A percentile compares a stretch with the other conserved stretches of the same genome.
phyloP scores from a whole-genome alignment of 2,113 vertebrate species.

The Etheostoma spectabile region DNA sequence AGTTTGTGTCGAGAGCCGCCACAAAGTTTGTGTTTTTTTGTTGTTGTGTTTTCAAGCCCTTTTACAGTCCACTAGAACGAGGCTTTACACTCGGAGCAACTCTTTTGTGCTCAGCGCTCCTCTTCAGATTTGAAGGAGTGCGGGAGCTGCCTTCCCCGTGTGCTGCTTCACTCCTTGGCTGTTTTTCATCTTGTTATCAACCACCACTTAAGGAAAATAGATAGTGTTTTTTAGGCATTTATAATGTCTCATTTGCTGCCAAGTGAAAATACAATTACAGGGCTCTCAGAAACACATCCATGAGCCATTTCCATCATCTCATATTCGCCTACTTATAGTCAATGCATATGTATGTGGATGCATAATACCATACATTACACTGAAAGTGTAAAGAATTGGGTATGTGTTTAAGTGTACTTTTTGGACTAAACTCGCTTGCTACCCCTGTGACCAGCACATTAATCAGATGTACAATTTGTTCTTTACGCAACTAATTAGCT shows the following conservation, averaged over 20 bases:
- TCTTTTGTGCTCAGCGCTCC: conserved; percentile 36
- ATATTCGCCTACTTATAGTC: not conserved
- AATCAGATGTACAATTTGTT: conserved; percentile 68
- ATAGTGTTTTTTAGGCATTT: conserved; percentile 38
- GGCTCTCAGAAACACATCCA: conserved; percentile 30
- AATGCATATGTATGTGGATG: conserved; percentile 12
- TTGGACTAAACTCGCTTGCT: conserved; percentile 15
- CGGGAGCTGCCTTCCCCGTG: conserved; percentile 19
- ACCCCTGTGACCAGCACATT: conserved; percentile 51
- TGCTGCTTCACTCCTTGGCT: conserved; percentile 55
- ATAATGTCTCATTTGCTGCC: conserved; percentile 35
- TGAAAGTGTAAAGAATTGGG: conserved; percentile 2
- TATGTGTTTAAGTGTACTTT: conserved; percentile 25
- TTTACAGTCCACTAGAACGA: conserved; percentile 23
- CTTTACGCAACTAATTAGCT: conserved; percentile 64
- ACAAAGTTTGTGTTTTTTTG: conserved; percentile 33
- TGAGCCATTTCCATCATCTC: conserved; percentile 31
- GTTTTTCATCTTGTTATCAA: conserved; percentile 65
- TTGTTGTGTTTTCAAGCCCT: conserved; percentile 13
- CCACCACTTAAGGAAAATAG: conserved; percentile 65
- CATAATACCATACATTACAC: conserved; percentile 16
- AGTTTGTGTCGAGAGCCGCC: conserved; percentile 49
- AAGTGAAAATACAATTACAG: conserved; percentile 59
- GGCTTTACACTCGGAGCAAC: conserved; percentile 8
- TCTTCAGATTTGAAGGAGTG: conserved; percentile 67